These are phyloP conservation scores for Scaptomyza graminum DNA, from an alignment of 1,140 invertebrate genomes.

Conservation along the genomic window DNA sequence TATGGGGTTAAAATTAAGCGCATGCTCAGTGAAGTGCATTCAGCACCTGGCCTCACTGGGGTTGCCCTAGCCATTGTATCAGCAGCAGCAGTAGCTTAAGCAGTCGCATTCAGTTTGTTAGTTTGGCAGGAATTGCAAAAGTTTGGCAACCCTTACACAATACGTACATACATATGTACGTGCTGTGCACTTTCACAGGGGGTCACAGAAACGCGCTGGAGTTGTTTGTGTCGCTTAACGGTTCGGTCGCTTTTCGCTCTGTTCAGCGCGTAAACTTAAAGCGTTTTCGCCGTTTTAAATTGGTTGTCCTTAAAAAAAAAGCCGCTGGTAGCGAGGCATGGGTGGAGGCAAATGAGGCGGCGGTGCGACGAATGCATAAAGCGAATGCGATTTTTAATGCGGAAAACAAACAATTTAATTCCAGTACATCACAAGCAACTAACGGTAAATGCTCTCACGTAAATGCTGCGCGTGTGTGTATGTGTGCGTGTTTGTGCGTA, in stretches of 20 bases:
- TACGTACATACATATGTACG: not conserved
- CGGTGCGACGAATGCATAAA: not conserved
- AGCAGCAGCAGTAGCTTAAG: not conserved
- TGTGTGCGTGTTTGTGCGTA: constrained; percentile 8
- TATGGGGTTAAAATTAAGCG: constrained; percentile 26
- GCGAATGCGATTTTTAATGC: not conserved
- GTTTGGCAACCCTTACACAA: constrained; percentile 39
- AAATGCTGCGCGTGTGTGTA: not conserved
- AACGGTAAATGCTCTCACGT: constrained; percentile 37
- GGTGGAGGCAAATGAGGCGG: too few relatives aligned
- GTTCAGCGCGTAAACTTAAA: not conserved
- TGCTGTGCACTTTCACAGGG: constrained; percentile 27
- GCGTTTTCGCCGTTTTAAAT: not conserved
- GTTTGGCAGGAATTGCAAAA: constrained; percentile 14
- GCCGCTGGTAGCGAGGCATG: not conserved
- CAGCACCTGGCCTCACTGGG: constrained; percentile 22
- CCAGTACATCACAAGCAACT: constrained; percentile 10
- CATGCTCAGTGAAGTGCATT: constrained; percentile 11
- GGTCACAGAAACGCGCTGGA: constrained; percentile 34
- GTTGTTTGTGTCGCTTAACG: constrained; percentile 11
- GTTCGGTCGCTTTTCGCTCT: not conserved
- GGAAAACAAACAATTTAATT: not conserved
- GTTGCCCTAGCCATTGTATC: constrained; percentile 16
- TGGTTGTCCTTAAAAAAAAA: not conserved
- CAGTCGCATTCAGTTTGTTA: not conserved